These are phyloP conservation scores for Cephus pulcher DNA, from an alignment of 2,888 invertebrate genomes.

Conservation along the genomic window DNA sequence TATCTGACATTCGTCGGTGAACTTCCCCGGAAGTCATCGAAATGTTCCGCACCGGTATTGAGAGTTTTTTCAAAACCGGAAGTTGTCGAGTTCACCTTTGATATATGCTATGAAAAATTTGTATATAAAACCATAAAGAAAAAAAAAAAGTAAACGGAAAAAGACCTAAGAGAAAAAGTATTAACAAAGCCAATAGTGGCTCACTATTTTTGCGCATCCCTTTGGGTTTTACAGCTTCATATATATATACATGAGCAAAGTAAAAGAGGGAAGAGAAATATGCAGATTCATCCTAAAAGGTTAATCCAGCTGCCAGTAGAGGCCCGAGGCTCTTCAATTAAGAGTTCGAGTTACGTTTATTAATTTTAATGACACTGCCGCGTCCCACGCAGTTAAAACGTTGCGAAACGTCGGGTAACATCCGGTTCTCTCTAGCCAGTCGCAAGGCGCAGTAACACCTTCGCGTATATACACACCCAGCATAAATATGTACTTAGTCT, in stretches of 20 bases:
- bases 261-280: neutral
- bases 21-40: neutral
- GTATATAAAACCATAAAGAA: too few species aligned
- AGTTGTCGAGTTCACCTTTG: neutral
- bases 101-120: neutral
- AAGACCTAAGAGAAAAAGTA: neutral
- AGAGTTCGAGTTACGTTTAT: conserved; percentile 32
- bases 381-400: conserved; percentile 17
- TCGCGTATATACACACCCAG: neutral
- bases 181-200: neutral
- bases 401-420: conserved; percentile 10
- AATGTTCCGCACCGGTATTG: neutral
- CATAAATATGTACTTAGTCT: conserved; percentile 51
- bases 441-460: neutral
- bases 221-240: neutral
- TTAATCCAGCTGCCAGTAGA: neutral
- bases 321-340: conserved; percentile 26
- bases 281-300: neutral
- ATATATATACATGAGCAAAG: neutral
- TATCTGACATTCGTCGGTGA: neutral
- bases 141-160: neutral
- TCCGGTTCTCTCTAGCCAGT: neutral
- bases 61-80: neutral
- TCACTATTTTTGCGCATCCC: neutral
- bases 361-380: conserved; percentile 33